Evolutionary conservation across 2,797 vertebrate species (phyloP).

Genomic region (Scarus forsteni): DNA sequence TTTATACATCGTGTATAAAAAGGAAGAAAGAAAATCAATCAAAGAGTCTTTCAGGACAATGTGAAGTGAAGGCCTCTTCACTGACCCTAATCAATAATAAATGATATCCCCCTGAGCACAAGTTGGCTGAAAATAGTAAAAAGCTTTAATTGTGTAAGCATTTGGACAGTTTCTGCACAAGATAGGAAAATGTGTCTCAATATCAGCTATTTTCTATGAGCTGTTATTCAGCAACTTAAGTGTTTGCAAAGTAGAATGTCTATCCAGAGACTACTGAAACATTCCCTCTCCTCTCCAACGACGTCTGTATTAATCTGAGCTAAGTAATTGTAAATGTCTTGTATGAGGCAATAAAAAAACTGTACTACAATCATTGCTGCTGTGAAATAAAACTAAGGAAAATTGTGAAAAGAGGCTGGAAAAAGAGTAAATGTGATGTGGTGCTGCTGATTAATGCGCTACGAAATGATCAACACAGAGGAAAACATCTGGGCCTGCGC

Average conservation of each 20-base stretch:
- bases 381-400: not conserved
- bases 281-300: not conserved
- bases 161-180: conserved; percentile 37
- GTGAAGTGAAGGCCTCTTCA: conserved; percentile 35
- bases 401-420: not conserved
- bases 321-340: not conserved
- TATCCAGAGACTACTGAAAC: conserved; percentile 15
- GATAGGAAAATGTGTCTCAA: conserved; percentile 35
- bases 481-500: conserved; percentile 46
- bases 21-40: conserved; percentile 5
- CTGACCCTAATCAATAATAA: conserved; percentile 23
- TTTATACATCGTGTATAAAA: conserved; percentile 3
- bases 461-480: conserved; percentile 8
- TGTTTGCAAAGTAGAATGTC: conserved; percentile 17
- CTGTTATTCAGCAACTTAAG: conserved; percentile 17
- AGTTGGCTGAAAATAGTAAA: conserved; percentile 24
- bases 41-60: not conserved
- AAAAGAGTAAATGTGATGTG: conserved; percentile 26
- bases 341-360: not conserved
- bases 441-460: conserved; percentile 9
- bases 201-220: conserved; percentile 31
- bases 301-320: not conserved
- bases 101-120: conserved; percentile 15
- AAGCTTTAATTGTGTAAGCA: conserved; percentile 21
- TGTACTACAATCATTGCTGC: not conserved